phyloP scores from a whole-genome alignment of 2,888 invertebrate genomes.

The Ernsta delagoae region DNA sequence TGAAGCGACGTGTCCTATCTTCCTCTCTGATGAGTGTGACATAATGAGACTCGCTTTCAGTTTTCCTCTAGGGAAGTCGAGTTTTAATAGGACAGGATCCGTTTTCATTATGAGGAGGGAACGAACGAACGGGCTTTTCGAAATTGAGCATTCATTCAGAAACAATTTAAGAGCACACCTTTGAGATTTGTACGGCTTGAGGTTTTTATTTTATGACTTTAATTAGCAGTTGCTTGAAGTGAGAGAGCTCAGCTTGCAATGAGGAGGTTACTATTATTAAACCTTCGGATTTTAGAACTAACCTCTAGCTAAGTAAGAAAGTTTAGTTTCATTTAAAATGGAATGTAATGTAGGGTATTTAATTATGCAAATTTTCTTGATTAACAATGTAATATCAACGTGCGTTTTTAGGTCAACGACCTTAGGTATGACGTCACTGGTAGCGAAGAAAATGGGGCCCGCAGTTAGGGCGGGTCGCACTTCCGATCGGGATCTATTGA shows the following conservation, averaged over 20 bases:
- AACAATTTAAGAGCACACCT: not conserved
- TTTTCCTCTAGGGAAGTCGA: not conserved
- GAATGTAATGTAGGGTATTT: no score
- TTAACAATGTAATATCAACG: no score
- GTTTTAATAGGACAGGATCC: constrained; percentile 19
- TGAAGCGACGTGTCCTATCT: constrained; percentile 15
- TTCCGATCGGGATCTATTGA: not conserved
- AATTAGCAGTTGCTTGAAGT: no score
- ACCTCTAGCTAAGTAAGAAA: no score
- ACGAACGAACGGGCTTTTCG: not conserved
- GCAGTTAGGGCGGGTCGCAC: constrained; percentile 2
- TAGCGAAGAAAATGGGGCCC: constrained; percentile 16
- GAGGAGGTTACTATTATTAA: no score
- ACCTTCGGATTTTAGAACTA: no score
- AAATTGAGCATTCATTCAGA: not conserved
- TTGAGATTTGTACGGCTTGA: not conserved
- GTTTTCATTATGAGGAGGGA: constrained; percentile 1
- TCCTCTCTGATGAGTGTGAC: not conserved
- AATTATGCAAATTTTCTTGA: not conserved
- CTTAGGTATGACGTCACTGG: constrained; percentile 19
- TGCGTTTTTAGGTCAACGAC: constrained; percentile 15
- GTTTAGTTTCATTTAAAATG: no score
- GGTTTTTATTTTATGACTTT: no score
- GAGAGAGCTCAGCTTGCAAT: no score
- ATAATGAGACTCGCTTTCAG: constrained; percentile 11